Conservation (phyloP, 1,140 invertebrate species). For the Zaprionus africanus region DNA sequence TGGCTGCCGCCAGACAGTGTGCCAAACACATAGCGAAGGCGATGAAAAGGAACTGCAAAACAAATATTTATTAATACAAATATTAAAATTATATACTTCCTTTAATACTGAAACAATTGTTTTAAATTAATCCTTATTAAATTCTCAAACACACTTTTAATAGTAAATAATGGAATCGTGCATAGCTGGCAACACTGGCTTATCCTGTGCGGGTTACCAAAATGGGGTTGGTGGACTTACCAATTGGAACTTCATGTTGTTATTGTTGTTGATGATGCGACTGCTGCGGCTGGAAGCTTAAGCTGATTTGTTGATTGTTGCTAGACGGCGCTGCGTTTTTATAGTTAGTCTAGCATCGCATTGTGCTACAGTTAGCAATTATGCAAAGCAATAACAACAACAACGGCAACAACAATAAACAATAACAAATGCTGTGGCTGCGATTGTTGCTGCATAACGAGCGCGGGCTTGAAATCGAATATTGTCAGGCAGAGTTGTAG, state of each 20-base stretch:
- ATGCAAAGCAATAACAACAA: slow-evolving; percentile 62
- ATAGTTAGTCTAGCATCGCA: slow-evolving; percentile 52
- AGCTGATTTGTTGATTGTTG: slow-evolving; percentile 60
- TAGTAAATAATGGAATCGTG: too few species aligned
- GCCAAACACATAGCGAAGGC: slow-evolving; percentile 59
- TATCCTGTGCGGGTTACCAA: neutral
- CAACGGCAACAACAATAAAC: slow-evolving; percentile 27
- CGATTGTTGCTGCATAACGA: slow-evolving; percentile 50
- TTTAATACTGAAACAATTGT: too few species aligned
- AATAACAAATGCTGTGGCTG: slow-evolving; percentile 30
- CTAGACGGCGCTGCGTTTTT: slow-evolving; percentile 53
- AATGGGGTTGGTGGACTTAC: neutral
- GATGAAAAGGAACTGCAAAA: slow-evolving; percentile 62
- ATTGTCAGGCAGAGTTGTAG: slow-evolving; percentile 19
- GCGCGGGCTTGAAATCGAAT: slow-evolving; percentile 62
- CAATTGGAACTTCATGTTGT: slow-evolving; percentile 2
- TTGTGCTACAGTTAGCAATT: slow-evolving; percentile 76
- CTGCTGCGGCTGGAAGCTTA: slow-evolving; percentile 41
- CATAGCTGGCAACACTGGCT: neutral
- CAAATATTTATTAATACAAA: neutral
- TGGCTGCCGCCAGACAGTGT: slow-evolving; percentile 62
- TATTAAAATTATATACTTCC: neutral
- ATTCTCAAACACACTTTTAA: too few species aligned
- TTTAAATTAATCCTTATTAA: too few species aligned
- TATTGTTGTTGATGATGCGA: slow-evolving; percentile 6